These are phyloP conservation scores for Noctua comes DNA, from an alignment of 2,888 invertebrate genomes.

Conservation along the genomic window DNA sequence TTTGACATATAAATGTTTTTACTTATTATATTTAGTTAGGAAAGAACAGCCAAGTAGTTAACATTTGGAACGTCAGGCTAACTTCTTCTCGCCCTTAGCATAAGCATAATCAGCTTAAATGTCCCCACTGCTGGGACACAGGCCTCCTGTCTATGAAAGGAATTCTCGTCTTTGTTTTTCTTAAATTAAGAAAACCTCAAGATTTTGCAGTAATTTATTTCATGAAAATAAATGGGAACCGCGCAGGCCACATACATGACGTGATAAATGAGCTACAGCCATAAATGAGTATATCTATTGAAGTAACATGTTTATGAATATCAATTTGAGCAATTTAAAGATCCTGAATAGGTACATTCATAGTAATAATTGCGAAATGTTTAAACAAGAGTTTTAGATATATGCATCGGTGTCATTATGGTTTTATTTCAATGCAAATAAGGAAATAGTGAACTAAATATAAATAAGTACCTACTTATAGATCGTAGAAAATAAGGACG, in stretches of 20 bases:
- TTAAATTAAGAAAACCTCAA: neutral
- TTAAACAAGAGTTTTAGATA: neutral
- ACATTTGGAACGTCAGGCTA: neutral
- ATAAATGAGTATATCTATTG: neutral
- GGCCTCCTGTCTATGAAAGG: neutral
- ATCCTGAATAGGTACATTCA: neutral
- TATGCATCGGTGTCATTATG: constrained; percentile 40
- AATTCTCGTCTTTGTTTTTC: neutral
- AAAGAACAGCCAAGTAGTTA: neutral
- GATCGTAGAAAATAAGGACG: constrained; percentile 67
- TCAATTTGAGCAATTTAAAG: neutral
- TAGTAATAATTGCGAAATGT: neutral
- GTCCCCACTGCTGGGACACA: neutral
- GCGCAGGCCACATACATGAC: neutral
- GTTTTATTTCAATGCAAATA: constrained; percentile 57
- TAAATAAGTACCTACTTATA: constrained; percentile 40
- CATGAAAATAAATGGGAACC: neutral
- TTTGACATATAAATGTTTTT: neutral
- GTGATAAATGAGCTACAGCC: neutral
- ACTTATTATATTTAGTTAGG: neutral
- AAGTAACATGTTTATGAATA: neutral
- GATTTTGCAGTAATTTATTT: neutral
- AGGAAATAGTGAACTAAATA: constrained; percentile 55
- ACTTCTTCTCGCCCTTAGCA: neutral
- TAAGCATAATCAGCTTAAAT: neutral